Percentiles rank a stretch among this genome's conserved stretches.
These are phyloP conservation scores for Melipona quadrifasciata DNA, from an alignment of 1,140 invertebrate species.

Conservation along the genomic window DNA sequence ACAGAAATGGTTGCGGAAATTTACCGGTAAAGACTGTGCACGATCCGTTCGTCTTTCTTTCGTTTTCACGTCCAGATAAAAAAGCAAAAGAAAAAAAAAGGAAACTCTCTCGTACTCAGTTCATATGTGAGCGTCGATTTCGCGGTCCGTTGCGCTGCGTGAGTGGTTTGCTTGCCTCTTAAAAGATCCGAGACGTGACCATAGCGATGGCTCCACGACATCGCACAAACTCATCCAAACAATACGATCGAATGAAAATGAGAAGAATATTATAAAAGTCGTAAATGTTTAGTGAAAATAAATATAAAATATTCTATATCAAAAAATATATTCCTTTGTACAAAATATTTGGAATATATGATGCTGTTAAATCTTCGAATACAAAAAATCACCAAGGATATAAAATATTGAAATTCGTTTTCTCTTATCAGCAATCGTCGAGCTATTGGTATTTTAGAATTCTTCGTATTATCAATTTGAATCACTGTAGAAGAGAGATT, in stretches of 20 bases:
- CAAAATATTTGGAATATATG: no score
- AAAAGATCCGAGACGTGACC: slow-evolving; percentile 73
- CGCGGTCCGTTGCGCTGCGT: slow-evolving; percentile 80
- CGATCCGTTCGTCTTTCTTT: slow-evolving; percentile 50
- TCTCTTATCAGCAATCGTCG: background rate
- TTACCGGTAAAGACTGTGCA: slow-evolving; percentile 41
- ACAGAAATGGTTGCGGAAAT: slow-evolving; percentile 56
- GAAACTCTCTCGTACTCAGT: slow-evolving; percentile 69
- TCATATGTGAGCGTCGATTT: slow-evolving; percentile 82
- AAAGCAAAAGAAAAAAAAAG: slow-evolving; percentile 42
- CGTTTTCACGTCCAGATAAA: slow-evolving; percentile 54
- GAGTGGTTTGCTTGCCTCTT: slow-evolving; percentile 77
- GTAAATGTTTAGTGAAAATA: no score
- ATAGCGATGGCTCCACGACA: slow-evolving; percentile 71
- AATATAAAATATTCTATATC: no score
- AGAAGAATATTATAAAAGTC: no score
- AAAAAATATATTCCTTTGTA: no score
- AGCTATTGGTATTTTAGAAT: background rate
- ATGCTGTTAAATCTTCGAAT: no score
- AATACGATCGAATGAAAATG: slow-evolving; percentile 13
- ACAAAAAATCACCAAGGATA: no score
- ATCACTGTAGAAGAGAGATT: no score
- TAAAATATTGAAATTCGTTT: background rate
- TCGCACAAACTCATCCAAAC: slow-evolving; percentile 69
- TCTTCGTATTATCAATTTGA: background rate